Conservation (phyloP, 2,888 invertebrate species). For the Hirtodrosophila trivittata region DNA sequence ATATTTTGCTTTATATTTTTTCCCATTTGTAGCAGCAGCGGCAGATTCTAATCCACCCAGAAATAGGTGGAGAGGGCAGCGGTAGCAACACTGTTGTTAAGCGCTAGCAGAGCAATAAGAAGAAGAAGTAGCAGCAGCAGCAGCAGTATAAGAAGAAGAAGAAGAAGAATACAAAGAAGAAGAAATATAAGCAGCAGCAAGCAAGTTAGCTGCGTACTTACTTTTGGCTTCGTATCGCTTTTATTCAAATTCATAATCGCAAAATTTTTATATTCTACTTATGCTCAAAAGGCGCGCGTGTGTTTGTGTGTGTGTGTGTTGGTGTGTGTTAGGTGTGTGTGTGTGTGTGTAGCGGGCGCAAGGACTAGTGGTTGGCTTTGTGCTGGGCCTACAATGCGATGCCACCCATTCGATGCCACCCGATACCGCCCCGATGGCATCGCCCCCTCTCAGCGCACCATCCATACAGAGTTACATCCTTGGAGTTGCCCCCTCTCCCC, state of each 20-base stretch:
- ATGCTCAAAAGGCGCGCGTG: conserved; percentile 66
- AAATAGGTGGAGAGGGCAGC: conserved; percentile 13
- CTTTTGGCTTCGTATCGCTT: conserved; percentile 77
- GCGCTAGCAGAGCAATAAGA: conserved; percentile 21
- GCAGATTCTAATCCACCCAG: conserved; percentile 66
- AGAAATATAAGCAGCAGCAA: background rate
- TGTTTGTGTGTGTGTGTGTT: conserved; percentile 24
- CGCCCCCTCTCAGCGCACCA: conserved; percentile 2
- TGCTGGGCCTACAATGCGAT: conserved; percentile 64
- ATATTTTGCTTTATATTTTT: conserved; percentile 1
- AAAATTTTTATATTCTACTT: conserved; percentile 81
- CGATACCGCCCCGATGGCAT: conserved; percentile 2
- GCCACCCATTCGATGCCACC: conserved; percentile 32
- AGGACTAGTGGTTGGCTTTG: conserved; percentile 71
- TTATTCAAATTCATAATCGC: conserved; percentile 83
- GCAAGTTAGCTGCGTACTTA: conserved; percentile 52
- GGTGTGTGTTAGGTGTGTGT: conserved; percentile 36
- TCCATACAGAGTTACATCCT: conserved; percentile 21
- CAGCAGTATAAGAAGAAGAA: conserved; percentile 15
- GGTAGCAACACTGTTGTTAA: conserved; percentile 29
- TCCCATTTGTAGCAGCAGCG: background rate
- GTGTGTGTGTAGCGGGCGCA: conserved; percentile 17
- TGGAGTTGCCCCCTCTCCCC: background rate
- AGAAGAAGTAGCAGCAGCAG: conserved; percentile 12
- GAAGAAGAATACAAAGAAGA: background rate